Evolutionary conservation across 2,888 invertebrate genomes (phyloP).

Genomic region (Plemyria rubiginata): DNA sequence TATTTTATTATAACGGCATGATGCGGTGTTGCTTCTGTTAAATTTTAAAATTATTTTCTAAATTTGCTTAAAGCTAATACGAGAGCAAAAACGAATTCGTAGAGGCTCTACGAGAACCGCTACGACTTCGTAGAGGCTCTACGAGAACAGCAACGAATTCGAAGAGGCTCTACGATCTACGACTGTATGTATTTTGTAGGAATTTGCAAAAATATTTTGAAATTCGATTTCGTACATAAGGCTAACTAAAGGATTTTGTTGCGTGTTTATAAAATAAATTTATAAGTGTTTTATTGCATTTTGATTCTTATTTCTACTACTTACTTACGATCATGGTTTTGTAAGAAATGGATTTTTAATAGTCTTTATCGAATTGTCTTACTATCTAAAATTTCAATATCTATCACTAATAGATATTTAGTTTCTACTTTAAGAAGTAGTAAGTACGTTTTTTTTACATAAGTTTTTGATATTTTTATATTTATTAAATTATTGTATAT

Average conservation of each 20-base stretch:
- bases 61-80: background rate
- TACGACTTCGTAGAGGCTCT: background rate
- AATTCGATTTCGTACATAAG: background rate
- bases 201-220: background rate
- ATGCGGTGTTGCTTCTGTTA: no score
- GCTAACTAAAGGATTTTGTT: background rate
- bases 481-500: no score
- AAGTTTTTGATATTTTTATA: no score
- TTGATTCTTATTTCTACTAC: background rate
- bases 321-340: no score
- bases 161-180: constrained; percentile 3
- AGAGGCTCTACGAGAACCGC: constrained; percentile 4
- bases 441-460: no score
- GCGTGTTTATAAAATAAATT: background rate
- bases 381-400: no score
- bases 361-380: no score
- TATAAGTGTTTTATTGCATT: background rate
- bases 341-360: no score
- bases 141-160: background rate
- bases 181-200: background rate
- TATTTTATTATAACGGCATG: no score
- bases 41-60: background rate
- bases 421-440: no score
- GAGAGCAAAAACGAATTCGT: background rate
- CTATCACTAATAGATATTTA: no score